phyloP scores from a whole-genome alignment of 2,113 vertebrate genomes.

The Struthidea cinerea region DNA sequence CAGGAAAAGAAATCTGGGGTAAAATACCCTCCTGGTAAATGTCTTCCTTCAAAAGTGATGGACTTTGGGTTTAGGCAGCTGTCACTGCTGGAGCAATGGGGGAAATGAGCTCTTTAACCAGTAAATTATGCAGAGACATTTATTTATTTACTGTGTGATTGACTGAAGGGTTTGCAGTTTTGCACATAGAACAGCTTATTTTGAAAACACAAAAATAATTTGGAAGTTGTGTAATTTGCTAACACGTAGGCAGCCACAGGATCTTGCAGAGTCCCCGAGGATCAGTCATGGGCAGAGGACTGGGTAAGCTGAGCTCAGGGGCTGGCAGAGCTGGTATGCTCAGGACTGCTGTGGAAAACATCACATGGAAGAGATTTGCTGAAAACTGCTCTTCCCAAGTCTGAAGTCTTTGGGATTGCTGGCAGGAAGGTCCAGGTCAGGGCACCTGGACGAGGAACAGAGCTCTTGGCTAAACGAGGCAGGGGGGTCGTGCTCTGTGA shows the following conservation, averaged over 20 bases:
- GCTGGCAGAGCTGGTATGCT: background rate
- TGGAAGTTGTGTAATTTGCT: background rate
- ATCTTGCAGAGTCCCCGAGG: background rate
- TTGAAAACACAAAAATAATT: background rate
- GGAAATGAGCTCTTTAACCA: background rate
- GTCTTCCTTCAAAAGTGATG: background rate
- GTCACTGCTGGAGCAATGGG: background rate
- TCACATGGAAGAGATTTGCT: background rate
- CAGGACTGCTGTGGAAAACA: background rate
- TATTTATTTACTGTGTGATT: background rate
- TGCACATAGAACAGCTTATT: background rate
- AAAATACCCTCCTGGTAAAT: background rate
- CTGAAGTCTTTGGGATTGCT: rapidly evolving
- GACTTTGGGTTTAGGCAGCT: background rate
- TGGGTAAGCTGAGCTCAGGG: background rate
- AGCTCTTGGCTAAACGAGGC: rapidly evolving
- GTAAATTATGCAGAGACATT: background rate
- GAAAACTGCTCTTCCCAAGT: background rate
- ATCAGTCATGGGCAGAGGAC: background rate
- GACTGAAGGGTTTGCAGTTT: background rate
- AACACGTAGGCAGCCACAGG: rapidly evolving
- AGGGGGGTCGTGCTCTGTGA: background rate
- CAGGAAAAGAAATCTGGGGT: background rate
- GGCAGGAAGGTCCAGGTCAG: background rate
- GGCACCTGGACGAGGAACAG: rapidly evolving